Percentiles rank a stretch among this genome's conserved stretches.
phyloP scores from a whole-genome alignment of 1,140 invertebrate species.

The Theocolax elegans region DNA sequence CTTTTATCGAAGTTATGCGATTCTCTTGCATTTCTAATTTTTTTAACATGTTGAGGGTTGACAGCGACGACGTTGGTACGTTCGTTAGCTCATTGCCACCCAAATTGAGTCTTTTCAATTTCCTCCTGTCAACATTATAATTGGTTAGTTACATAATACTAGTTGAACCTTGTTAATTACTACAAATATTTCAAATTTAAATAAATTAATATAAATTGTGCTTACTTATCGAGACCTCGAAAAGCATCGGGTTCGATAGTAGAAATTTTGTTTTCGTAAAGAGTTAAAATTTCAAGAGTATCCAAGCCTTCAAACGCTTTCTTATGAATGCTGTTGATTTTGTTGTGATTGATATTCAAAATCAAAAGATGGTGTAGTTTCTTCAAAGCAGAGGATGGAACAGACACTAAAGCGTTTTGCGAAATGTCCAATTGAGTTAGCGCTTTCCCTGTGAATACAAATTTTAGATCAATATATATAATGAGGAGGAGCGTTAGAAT shows the following conservation, averaged over 20 bases:
- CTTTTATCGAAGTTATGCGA: constrained; percentile 78
- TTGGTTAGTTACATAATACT: too few species aligned
- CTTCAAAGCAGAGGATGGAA: constrained; percentile 83
- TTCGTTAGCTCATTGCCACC: constrained; percentile 83
- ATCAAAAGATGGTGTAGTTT: constrained; percentile 85
- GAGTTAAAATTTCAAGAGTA: constrained; percentile 85
- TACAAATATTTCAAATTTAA: too few species aligned
- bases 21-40: constrained; percentile 91
- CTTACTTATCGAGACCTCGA: constrained; percentile 85
- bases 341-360: constrained; percentile 91
- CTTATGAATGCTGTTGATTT: constrained; percentile 79
- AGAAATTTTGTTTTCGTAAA: constrained; percentile 88
- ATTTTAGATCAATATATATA: neutral
- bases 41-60: constrained; percentile 80
- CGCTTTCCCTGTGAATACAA: constrained; percentile 74
- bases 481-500: too few species aligned
- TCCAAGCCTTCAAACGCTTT: constrained; percentile 86
- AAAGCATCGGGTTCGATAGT: constrained; percentile 84
- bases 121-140: constrained; percentile 74
- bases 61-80: constrained; percentile 82
- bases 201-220: constrained; percentile 47
- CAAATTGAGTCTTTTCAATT: constrained; percentile 85
- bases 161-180: too few species aligned
- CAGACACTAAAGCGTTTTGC: constrained; percentile 79
- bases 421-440: constrained; percentile 86